These are phyloP conservation scores for Lacanobia oleracea DNA, from an alignment of 2,888 invertebrate genomes.

Conservation along the genomic window DNA sequence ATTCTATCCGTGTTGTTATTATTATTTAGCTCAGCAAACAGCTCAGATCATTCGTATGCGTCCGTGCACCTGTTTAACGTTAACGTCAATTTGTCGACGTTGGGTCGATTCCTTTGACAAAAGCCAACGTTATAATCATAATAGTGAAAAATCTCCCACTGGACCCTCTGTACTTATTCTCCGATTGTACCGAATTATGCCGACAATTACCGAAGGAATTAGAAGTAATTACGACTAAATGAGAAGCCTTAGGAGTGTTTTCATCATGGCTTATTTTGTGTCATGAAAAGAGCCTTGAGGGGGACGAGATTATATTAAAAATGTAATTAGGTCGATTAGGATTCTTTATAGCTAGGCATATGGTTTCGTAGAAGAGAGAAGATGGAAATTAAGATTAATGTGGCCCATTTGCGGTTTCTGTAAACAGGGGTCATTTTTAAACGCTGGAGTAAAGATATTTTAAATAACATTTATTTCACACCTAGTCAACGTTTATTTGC, in stretches of 20 bases:
- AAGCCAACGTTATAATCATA: no score
- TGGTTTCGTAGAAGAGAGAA: neutral
- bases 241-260: conserved; percentile 42
- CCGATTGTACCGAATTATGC: conserved; percentile 14
- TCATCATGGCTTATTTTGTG: conserved; percentile 31
- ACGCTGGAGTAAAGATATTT: neutral
- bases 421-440: neutral
- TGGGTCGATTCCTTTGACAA: no score
- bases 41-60: no score
- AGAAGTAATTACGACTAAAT: conserved; percentile 35
- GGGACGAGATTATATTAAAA: conserved; percentile 31
- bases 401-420: neutral
- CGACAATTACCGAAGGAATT: conserved; percentile 53
- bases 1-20: no score
- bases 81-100: no score
- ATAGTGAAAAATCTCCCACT: no score
- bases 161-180: conserved; percentile 19
- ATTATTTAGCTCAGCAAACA: no score
- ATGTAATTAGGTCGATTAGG: conserved; percentile 6
- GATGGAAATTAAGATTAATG: conserved; percentile 6
- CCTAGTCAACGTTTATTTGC: no score
- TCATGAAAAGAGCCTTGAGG: conserved; percentile 13
- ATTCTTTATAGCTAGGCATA: neutral
- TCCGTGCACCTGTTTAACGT: no score
- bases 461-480: no score